These are phyloP conservation scores for Syngnathus floridae DNA, from an alignment of 2,113 vertebrate species.

Conservation along the genomic window DNA sequence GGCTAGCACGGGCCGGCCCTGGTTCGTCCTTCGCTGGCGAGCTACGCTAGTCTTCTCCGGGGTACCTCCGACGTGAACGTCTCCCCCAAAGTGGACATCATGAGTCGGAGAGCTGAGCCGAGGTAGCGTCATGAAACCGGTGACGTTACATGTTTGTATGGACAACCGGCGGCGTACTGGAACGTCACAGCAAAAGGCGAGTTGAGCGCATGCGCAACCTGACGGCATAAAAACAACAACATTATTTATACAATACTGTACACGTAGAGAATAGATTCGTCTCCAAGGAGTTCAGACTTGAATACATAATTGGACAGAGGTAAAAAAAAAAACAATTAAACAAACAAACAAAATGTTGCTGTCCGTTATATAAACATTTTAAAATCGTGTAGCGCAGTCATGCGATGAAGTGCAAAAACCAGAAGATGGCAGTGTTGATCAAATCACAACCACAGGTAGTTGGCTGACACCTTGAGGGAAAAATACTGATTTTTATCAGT, in stretches of 20 bases:
- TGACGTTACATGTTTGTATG: slow-evolving; percentile 5
- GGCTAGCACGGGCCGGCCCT: slow-evolving; percentile 14
- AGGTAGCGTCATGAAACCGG: no score
- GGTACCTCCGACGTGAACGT: neutral
- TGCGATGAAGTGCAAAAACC: neutral
- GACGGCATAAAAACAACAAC: no score
- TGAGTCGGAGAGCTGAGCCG: neutral
- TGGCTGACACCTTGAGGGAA: neutral
- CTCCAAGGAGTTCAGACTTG: no score
- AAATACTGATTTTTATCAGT: neutral
- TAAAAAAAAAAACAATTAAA: no score
- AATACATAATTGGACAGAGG: no score
- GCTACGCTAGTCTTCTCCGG: slow-evolving; percentile 12
- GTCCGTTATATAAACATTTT: no score
- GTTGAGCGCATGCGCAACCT: neutral
- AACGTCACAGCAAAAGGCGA: neutral
- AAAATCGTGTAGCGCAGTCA: neutral
- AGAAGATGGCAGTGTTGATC: neutral
- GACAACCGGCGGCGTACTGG: neutral
- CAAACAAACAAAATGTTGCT: no score
- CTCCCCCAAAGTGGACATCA: slow-evolving; percentile 12
- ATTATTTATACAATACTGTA: no score
- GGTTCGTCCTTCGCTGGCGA: neutral
- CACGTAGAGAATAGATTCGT: no score
- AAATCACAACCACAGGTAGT: neutral